Percentiles rank a stretch among this genome's conserved stretches.
These are phyloP conservation scores for Tinamus guttatus DNA, from an alignment of 2,113 vertebrate species.

Conservation along the genomic window DNA sequence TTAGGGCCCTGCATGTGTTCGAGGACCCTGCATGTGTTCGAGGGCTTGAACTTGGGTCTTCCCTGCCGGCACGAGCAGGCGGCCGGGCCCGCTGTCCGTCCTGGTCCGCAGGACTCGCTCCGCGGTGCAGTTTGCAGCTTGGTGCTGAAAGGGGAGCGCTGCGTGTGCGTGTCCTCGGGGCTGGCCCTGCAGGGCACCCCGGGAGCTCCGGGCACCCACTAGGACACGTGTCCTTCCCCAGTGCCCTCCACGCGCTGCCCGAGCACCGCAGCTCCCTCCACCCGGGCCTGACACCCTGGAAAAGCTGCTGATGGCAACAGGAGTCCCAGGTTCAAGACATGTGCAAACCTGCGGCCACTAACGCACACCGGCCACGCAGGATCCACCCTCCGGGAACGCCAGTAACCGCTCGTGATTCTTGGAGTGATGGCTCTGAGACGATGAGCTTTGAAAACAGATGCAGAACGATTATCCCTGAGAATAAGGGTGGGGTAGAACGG, in stretches of 20 bases:
- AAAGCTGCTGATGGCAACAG: neutral
- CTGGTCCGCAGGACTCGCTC: neutral
- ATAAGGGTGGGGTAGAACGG: no score
- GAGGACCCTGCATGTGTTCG: no score
- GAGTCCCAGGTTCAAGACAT: neutral
- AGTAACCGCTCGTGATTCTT: rapidly evolving
- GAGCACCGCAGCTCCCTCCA: neutral
- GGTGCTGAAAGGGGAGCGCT: neutral
- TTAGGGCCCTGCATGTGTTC: no score
- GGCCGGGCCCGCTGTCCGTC: neutral
- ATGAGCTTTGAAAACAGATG: neutral
- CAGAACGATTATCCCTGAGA: neutral
- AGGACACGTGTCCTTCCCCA: rapidly evolving
- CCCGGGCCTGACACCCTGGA: neutral
- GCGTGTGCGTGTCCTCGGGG: neutral
- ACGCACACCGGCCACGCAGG: rapidly evolving
- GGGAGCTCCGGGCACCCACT: neutral
- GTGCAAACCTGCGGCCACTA: rapidly evolving
- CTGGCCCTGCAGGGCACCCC: rapidly evolving
- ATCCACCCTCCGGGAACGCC: rapidly evolving
- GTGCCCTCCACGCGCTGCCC: rapidly evolving
- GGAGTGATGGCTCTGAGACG: rapidly evolving
- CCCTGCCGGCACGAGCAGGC: no score
- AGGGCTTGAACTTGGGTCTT: no score
- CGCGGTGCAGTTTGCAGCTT: no score